Percentiles rank a stretch among this genome's conserved stretches.
phyloP scores from a whole-genome alignment of 2,888 invertebrate species.

The Ligdia adustata region DNA sequence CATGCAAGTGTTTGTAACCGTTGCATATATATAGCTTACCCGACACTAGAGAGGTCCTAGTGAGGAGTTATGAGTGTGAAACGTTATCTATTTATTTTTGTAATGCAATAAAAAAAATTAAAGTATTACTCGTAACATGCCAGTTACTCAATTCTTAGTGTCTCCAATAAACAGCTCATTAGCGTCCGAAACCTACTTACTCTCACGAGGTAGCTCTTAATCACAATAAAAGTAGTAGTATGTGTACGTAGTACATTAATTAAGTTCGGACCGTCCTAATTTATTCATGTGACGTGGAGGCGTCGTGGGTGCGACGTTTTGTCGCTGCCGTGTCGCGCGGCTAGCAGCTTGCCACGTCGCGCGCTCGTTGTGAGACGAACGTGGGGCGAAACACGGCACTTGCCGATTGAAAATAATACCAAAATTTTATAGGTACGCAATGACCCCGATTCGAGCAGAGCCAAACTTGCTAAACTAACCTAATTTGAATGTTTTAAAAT shows the following conservation, averaged over 20 bases:
- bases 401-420: slow-evolving; percentile 6
- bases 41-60: too few relatives aligned
- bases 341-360: slow-evolving; percentile 54
- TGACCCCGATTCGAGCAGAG: not conserved
- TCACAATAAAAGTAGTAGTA: slow-evolving; percentile 67
- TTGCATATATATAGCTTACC: too few relatives aligned
- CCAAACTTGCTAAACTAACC: too few relatives aligned
- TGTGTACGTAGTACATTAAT: slow-evolving; percentile 67
- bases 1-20: too few relatives aligned
- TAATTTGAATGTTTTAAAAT: too few relatives aligned
- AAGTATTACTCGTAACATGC: not conserved
- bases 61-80: too few relatives aligned
- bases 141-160: slow-evolving; percentile 9
- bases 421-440: not conserved
- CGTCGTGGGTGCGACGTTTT: slow-evolving; percentile 47
- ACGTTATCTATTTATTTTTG: too few relatives aligned
- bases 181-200: slow-evolving; percentile 44
- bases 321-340: slow-evolving; percentile 48
- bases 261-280: slow-evolving; percentile 70
- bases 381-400: slow-evolving; percentile 29
- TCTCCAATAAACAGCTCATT: slow-evolving; percentile 43
- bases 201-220: slow-evolving; percentile 53
- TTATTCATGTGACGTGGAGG: slow-evolving; percentile 71
- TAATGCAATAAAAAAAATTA: not conserved
- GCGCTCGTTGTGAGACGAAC: slow-evolving; percentile 33